Evolutionary conservation across 2,888 invertebrate genomes (phyloP).

Genomic region (Molanna angustata): DNA sequence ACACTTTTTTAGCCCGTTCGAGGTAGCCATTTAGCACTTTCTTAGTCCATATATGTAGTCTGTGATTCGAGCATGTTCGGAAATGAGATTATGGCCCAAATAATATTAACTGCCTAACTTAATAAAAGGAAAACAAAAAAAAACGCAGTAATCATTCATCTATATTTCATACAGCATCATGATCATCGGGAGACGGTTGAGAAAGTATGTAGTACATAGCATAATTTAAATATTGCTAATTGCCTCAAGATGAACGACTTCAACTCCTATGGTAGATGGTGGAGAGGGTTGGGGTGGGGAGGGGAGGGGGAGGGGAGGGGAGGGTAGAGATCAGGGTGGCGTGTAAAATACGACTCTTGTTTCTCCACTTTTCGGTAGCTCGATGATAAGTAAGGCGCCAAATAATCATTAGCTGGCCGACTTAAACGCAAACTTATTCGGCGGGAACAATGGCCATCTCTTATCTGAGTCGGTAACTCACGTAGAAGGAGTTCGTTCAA

Average conservation of each 20-base stretch:
- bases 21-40: too few relatives aligned
- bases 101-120: too few relatives aligned
- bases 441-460: constrained; percentile 4
- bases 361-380: constrained; percentile 2
- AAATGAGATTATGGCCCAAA: too few relatives aligned
- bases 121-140: too few relatives aligned
- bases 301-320: too few relatives aligned
- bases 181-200: too few relatives aligned
- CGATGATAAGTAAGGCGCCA: constrained; percentile 2
- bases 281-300: neutral
- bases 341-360: neutral
- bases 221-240: constrained; percentile 30
- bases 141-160: too few relatives aligned
- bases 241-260: constrained; percentile 14
- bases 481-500: neutral
- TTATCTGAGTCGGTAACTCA: constrained; percentile 5
- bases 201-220: too few relatives aligned
- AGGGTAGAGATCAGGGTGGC: neutral
- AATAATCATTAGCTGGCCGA: constrained; percentile 11
- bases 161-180: too few relatives aligned
- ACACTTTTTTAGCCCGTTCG: too few relatives aligned
- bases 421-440: constrained; percentile 5
- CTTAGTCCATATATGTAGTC: too few relatives aligned
- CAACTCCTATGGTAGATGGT: constrained; percentile 7
- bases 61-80: too few relatives aligned